Evolutionary conservation across 2,888 invertebrate genomes (phyloP), one percentile per base, ranked within the genome.

Genomic region (Limnephilus auricula): DNA sequence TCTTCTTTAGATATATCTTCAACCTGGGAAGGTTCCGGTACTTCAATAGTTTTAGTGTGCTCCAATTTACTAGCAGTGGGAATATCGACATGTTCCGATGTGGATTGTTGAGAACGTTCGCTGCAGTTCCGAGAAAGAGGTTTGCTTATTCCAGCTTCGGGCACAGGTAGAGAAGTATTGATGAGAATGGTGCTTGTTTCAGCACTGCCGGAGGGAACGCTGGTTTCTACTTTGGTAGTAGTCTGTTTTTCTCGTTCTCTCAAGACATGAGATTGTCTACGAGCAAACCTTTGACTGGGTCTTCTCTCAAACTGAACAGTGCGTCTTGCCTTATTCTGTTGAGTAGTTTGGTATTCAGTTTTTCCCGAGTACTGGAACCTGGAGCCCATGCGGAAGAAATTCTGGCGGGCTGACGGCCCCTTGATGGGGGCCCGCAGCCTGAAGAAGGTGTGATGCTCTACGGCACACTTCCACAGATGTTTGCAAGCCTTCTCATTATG

Each of bases 391-490:
- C 99, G 97, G 95, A 99, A 99, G 96, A 99, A 99, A 95, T 99
- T 99, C 94, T 99, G 99, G 34, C 99, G 96, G 0, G 98, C 98
- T 45, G 98, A 98, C 4, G 98, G 98, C 2, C 98, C 98, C 95
- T 98, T 98, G 0, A 98, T 98, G 0, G 98, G 98, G 78, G 98
- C 98, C 93, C 98, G 97, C 90, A 99, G 96, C 93, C 99, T 97
- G 97, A 99, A 99, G 96, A 99, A 99, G 1, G 99, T 98, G 96
- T 99, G 99, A 96, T 99, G 99, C 95, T 99, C 99, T 0, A 99
- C 98, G 40, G 99, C 99, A 96, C 99, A 99, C 95, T 99, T 99
- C 99, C 99, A 99, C 93, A 99, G 96, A 95, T 99, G 99, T 95
- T 99, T 99, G 95, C 99, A 99, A 1, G 99, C 99, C 95, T 99